These are phyloP conservation scores for Andrena fulva DNA, from an alignment of 2,888 invertebrate species.

Conservation along the genomic window DNA sequence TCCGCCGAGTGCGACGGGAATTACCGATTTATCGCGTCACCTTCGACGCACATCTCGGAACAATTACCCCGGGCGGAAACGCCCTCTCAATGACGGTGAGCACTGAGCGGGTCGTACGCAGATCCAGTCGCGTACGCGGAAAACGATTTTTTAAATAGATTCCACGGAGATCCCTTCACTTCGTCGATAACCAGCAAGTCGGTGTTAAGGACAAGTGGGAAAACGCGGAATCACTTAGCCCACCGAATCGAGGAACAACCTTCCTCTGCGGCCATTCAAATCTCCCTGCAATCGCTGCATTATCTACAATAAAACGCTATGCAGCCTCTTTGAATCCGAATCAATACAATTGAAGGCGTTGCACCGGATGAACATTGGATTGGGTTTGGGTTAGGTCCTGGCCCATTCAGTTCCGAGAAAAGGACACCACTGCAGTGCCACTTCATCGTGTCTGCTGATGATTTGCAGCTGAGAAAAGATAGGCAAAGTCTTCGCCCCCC, in stretches of 20 bases:
- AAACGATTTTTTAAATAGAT: slow-evolving; percentile 12
- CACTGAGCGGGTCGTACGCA: slow-evolving; percentile 5
- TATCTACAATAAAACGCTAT: too few relatives aligned
- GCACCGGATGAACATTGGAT: too few relatives aligned
- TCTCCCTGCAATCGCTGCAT: too few relatives aligned
- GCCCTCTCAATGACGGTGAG: slow-evolving; percentile 18
- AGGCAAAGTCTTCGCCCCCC: slow-evolving; percentile 54
- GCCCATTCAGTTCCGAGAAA: too few relatives aligned
- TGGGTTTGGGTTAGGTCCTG: too few relatives aligned
- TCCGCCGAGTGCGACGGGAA: slow-evolving; percentile 22
- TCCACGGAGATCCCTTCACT: slow-evolving; percentile 13
- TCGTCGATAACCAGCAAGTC: background rate
- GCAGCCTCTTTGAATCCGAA: too few relatives aligned
- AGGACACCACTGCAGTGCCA: too few relatives aligned
- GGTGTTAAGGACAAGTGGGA: background rate
- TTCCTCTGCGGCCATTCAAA: background rate
- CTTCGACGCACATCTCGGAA: slow-evolving; percentile 37
- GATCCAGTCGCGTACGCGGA: background rate
- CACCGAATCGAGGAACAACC: too few relatives aligned
- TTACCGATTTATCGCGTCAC: slow-evolving; percentile 37
- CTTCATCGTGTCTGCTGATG: slow-evolving; percentile 52
- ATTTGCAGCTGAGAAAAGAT: slow-evolving; percentile 42
- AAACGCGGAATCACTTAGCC: background rate
- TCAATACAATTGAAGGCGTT: too few relatives aligned
- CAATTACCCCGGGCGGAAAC: slow-evolving; percentile 14